phyloP scores from a whole-genome alignment of 2,888 invertebrate species.

The Andrena praecox region DNA sequence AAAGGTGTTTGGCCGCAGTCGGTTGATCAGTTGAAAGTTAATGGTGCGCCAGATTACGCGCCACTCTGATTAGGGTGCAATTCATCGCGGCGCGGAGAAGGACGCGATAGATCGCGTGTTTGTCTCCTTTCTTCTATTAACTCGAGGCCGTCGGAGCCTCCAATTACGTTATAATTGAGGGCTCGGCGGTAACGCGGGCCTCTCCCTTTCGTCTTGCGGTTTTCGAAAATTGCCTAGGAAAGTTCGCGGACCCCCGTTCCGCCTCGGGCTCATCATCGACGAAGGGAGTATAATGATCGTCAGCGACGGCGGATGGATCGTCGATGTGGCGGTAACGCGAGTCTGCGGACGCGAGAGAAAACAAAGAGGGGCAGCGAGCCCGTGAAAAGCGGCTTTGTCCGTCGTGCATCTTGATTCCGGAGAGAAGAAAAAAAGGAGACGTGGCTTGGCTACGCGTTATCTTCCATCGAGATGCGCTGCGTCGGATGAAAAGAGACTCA shows the following conservation, averaged over 20 bases:
- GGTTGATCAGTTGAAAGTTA: conserved; percentile 50
- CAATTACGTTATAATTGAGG: conserved; percentile 67
- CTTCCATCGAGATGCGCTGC: conserved; percentile 42
- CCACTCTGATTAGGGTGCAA: conserved; percentile 45
- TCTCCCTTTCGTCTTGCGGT: conserved; percentile 38
- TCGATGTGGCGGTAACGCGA: conserved; percentile 43
- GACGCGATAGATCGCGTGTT: conserved; percentile 50
- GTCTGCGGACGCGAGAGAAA: conserved; percentile 20
- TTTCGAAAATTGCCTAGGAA: conserved; percentile 60
- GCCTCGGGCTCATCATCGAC: conserved; percentile 32
- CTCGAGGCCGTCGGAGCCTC: conserved; percentile 47
- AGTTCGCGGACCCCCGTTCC: conserved; percentile 57
- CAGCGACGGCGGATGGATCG: conserved; percentile 28
- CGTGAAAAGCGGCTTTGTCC: conserved; percentile 56
- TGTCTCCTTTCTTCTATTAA: conserved; percentile 67
- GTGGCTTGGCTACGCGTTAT: conserved; percentile 41
- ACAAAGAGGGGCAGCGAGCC: conserved; percentile 20
- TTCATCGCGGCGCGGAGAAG: conserved; percentile 30
- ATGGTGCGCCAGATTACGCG: conserved; percentile 31
- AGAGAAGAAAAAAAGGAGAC: conserved; percentile 5
- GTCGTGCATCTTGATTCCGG: conserved; percentile 38
- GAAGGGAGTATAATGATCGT: conserved; percentile 52
- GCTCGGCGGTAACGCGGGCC: conserved; percentile 25
- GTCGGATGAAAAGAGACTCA: conserved; percentile 54
- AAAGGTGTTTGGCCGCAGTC: conserved; percentile 20